phyloP scores from a whole-genome alignment of 2,888 invertebrate genomes.

The Steromphala cineraria region DNA sequence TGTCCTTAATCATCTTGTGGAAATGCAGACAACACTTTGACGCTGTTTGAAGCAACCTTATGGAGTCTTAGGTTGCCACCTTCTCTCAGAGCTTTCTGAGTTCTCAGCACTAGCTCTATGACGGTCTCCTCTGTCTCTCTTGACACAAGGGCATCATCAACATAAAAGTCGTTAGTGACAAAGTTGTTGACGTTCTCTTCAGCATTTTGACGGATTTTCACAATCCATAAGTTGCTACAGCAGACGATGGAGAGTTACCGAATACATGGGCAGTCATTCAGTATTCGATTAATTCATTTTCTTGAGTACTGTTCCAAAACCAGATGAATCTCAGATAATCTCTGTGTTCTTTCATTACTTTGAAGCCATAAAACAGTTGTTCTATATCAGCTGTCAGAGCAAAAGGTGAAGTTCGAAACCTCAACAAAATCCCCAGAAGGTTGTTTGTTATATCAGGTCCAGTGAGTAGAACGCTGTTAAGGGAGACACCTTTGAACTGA shows the following conservation, averaged over 20 bases:
- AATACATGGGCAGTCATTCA: conserved; percentile 47
- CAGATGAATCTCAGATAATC: conserved; percentile 42
- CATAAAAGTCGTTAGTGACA: conserved; percentile 40
- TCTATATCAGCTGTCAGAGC: conserved; percentile 40
- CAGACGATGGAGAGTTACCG: conserved; percentile 46
- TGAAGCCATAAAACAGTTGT: conserved; percentile 44
- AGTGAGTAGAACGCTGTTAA: conserved; percentile 31
- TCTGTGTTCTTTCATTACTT: conserved; percentile 34
- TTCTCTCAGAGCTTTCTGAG: conserved; percentile 29
- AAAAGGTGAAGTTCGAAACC: conserved; percentile 33
- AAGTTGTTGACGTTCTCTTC: conserved; percentile 33
- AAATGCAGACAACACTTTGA: conserved; percentile 24
- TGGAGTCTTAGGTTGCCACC: conserved; percentile 36
- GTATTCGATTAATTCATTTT: conserved; percentile 37
- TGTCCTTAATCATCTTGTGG: conserved; percentile 24
- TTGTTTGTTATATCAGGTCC: conserved; percentile 42
- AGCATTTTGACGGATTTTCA: conserved; percentile 21
- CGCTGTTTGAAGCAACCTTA: conserved; percentile 37
- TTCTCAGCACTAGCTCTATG: conserved; percentile 34
- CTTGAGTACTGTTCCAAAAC: conserved; percentile 37
- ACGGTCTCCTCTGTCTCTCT: conserved; percentile 25
- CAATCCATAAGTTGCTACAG: conserved; percentile 40
- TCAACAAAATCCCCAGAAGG: conserved; percentile 38
- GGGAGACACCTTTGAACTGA: conserved; percentile 26
- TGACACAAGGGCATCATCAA: conserved; percentile 44